Percentiles rank a stretch among this genome's conserved stretches.
Evolutionary conservation across 2,113 vertebrate species (phyloP).

Genomic region (Ammodytes dubius): DNA sequence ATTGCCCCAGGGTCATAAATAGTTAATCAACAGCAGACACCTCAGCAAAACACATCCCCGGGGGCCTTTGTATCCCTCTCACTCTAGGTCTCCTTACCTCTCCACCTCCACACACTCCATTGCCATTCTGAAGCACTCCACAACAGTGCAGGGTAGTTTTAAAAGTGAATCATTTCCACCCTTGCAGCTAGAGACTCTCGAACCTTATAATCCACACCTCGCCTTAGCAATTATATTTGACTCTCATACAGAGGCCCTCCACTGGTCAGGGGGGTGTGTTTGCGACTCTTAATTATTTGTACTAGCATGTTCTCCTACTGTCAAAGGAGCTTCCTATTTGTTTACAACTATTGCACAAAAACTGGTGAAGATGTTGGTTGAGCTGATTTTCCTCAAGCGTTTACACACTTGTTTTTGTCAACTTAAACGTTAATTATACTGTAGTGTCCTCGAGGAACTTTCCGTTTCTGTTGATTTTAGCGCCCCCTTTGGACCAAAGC

Average conservation of each 20-base stretch:
- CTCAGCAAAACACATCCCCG: constrained; percentile 66
- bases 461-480: too few species aligned
- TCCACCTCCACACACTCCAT: constrained; percentile 17
- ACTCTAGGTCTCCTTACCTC: constrained; percentile 2
- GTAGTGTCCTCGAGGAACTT: too few species aligned
- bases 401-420: too few species aligned
- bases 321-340: not conserved
- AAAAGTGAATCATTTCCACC: constrained; percentile 6
- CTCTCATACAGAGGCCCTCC: not conserved
- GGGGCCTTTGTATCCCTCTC: constrained; percentile 32
- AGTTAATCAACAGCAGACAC: constrained; percentile 78
- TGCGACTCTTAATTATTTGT: not conserved
- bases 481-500: too few species aligned
- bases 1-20: constrained; percentile 76
- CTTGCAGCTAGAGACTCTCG: not conserved
- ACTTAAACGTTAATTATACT: too few species aligned
- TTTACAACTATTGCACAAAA: too few species aligned
- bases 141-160: constrained; percentile 17
- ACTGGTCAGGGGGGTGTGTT: not conserved
- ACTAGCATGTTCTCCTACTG: not conserved
- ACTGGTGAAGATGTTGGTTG: too few species aligned
- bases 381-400: too few species aligned
- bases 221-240: not conserved
- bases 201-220: constrained; percentile 9
- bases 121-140: not conserved